Evolutionary conservation across 2,113 vertebrate species (phyloP), one percentile per base, ranked within the genome.

Genomic region (Picathartes gymnocephalus): DNA sequence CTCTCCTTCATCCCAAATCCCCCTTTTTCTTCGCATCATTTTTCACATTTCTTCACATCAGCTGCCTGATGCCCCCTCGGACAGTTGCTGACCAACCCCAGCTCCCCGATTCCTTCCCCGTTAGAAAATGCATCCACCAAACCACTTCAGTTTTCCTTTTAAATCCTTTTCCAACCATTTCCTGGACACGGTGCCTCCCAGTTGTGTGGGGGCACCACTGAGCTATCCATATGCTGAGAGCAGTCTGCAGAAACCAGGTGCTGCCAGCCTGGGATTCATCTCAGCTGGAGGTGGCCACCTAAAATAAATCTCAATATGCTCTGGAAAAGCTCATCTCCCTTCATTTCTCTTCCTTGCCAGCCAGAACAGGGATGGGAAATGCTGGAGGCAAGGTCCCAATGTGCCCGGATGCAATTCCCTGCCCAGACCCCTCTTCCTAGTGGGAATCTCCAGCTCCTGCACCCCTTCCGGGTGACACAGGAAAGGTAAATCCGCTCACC

Each of bases 401-500:
- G 1, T 15, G 44, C n/a, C 48, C 50, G 56, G 51, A 5, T 53
- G 56, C 24, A 47, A 57, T 69, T 53, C 25, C 69, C 47, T 74
- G 61, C 73, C 35, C 2, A 0, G 60, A 21, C 33, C 31, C 27
- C 15, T 50, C 19, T 16, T 86, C 25, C 37, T 64, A 35, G 17
- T 2, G 30, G 66, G 76, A 18, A 81, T 39, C 11, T 60, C 15
- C 2, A 1, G 21, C 10, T 81, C 68, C 78, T 71, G 80, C 42
- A 27, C 2, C 19, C 56, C 20, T 31, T 4, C 0, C 3, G 27
- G 42, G 54, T 14, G 69, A 42, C 31, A 7, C 45, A 62, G 64
- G 33, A 31, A 31, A 68, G 53, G 10, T 6, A 33, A 62, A 81
- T 1, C 9, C 53, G 88, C 98, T 98, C 95, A 99, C 99, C 94